These are phyloP conservation scores for Stramonita haemastoma DNA, from an alignment of 2,888 invertebrate genomes.

Conservation along the genomic window DNA sequence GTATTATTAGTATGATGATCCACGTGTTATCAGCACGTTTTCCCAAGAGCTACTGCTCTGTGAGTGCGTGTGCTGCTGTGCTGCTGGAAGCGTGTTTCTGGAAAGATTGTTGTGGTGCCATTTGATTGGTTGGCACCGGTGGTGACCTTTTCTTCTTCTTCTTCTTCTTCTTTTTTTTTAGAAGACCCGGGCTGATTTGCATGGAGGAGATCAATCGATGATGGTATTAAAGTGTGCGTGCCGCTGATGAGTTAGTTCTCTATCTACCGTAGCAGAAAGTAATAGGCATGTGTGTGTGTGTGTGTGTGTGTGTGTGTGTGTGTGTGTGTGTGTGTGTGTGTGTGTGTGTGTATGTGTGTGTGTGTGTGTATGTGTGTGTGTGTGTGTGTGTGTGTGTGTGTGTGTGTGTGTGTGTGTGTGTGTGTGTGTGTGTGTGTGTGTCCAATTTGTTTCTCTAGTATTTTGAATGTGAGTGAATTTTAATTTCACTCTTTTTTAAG, in stretches of 20 bases:
- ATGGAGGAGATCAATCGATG: neutral
- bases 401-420: neutral
- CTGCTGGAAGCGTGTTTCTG: conserved; percentile 35
- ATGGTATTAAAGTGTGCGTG: neutral
- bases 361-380: conserved; percentile 1
- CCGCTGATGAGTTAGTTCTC: neutral
- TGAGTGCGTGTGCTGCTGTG: neutral
- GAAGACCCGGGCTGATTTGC: neutral
- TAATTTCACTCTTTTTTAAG: too few species aligned
- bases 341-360: neutral
- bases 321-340: conserved; percentile 10
- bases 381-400: neutral
- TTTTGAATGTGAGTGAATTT: too few species aligned
- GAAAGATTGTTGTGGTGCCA: conserved; percentile 42
- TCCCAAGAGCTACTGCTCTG: neutral
- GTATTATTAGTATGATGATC: neutral
- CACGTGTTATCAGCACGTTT: neutral
- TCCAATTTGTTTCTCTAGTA: too few species aligned
- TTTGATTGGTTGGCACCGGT: conserved; percentile 34
- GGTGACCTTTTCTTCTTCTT: neutral
- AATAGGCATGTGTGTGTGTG: too few species aligned
- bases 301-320: too few species aligned
- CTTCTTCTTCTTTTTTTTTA: too few species aligned
- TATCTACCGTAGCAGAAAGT: too few species aligned
- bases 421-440: too few species aligned